Percentiles rank a stretch among this genome's conserved stretches.
These are phyloP conservation scores for Nannoperca obscura DNA, from an alignment of 2,797 vertebrate species.

Conservation along the genomic window DNA sequence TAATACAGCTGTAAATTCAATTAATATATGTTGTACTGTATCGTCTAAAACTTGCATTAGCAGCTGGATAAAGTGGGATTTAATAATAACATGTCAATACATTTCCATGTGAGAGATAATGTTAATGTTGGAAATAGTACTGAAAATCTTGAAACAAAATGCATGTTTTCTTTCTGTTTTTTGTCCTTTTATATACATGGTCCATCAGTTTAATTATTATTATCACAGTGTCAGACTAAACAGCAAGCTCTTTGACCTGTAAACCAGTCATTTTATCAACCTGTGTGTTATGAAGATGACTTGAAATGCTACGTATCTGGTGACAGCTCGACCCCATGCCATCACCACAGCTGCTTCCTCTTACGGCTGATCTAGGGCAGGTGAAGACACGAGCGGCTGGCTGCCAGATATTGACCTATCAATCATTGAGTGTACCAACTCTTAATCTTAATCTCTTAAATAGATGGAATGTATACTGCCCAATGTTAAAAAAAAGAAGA, in stretches of 20 bases:
- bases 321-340: constrained; percentile 56
- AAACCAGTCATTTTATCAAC: constrained; percentile 47
- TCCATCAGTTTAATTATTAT: constrained; percentile 7
- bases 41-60: background rate
- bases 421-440: constrained; percentile 51
- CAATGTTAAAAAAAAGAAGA: constrained; percentile 2
- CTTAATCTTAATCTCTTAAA: constrained; percentile 28
- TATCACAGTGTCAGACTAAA: constrained; percentile 35
- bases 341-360: constrained; percentile 74
- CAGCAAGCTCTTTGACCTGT: constrained; percentile 34
- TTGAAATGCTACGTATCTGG: constrained; percentile 54
- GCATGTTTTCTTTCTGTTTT: background rate
- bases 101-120: background rate
- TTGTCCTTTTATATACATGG: background rate
- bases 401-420: constrained; percentile 51
- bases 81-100: background rate
- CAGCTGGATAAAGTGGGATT: background rate
- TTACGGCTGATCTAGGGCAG: constrained; percentile 69
- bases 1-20: background rate
- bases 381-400: constrained; percentile 53
- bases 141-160: background rate
- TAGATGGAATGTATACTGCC: constrained; percentile 31
- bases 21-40: no score
- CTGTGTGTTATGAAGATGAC: constrained; percentile 52
- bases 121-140: background rate